These are phyloP conservation scores for Sturmia bella DNA, from an alignment of 2,888 invertebrate species.

Conservation along the genomic window DNA sequence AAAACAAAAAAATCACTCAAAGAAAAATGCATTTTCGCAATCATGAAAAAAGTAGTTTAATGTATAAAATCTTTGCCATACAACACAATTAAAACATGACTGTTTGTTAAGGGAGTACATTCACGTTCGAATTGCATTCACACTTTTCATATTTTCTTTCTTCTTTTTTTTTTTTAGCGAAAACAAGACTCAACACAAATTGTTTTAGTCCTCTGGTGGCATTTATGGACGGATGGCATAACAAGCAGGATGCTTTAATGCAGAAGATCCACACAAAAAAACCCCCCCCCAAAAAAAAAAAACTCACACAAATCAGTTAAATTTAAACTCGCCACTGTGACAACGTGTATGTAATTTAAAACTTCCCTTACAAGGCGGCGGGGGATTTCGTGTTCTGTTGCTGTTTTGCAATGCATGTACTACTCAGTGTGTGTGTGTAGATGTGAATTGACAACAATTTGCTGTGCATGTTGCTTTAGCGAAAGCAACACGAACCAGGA, in stretches of 20 bases:
- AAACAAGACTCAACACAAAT: slow-evolving; percentile 23
- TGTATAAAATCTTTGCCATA: too few species aligned
- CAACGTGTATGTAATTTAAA: background rate
- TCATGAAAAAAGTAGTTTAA: too few species aligned
- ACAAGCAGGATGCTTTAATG: background rate
- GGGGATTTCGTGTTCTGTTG: background rate
- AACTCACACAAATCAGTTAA: background rate
- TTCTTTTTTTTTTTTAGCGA: slow-evolving; percentile 6
- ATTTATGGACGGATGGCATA: background rate
- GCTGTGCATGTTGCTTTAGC: background rate
- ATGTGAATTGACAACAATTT: slow-evolving; percentile 14
- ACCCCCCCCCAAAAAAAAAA: background rate
- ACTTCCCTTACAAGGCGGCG: background rate
- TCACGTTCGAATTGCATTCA: background rate
- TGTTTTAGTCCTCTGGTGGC: slow-evolving; percentile 16
- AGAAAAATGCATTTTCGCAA: background rate
- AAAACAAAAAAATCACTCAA: background rate
- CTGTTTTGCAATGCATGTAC: background rate
- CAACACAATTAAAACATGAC: slow-evolving; percentile 6
- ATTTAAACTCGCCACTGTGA: background rate
- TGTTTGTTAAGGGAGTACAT: background rate
- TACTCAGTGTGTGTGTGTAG: background rate
- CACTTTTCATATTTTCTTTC: slow-evolving; percentile 19
- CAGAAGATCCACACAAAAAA: background rate
- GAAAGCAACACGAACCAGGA: slow-evolving; percentile 14